Base-by-base conservation (phyloP, 2,797 vertebrate species). In the Schizopygopsis pylzovi region DNA sequence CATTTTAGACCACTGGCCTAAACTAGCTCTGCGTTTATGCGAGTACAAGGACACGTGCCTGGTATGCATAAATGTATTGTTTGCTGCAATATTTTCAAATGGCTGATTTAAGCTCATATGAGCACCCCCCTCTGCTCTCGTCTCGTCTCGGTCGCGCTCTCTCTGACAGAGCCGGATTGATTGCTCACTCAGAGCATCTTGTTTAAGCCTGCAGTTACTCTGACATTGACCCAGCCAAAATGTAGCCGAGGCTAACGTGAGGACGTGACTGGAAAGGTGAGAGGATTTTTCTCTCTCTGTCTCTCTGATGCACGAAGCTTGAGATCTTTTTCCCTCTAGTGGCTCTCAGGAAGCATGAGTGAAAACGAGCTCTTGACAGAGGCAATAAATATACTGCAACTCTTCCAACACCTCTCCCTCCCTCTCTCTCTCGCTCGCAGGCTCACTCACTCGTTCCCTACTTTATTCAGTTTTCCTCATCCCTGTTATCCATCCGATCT, bases 361-460 rank as follows among this genome's bases (percentile, higher is more conserved):
- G 90, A 89, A 92, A 92, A 90, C 78, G 87, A 91, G 90, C 86
- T 89, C 90, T 89, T 89, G 91, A 91, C 90, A 91, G 88, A 87
- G 68, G 89, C 89, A 90, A 90, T 91, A 89, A 88, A 92, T 90
- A 88, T 90, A 90, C 88, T 88, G 84, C 86, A 91, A 90, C 86
- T 91, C 83, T 56, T 73, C 82, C 18, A 79, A 83, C 39, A 39
- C 59, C 86, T 86, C 81, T 52, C 33, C 11, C 39, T 63, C 20
- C 52, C 73, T 75, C 49, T 33, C 45, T 45, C 33, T 52, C n/a
- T 81, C 45, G 43, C 28, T 79, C 37, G n/a, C 25, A 45, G 49
- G 79, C 37, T 43, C 65, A 71, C 67, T 78, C 41, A 47, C 56
- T 76, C 4, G 13, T 83, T 77, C 39, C 78, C 25, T 85, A 13